Evolutionary conservation across 1,140 invertebrate genomes (phyloP), one percentile per base, ranked within the genome.

Genomic region (Zaprionus kolodkinae): DNA sequence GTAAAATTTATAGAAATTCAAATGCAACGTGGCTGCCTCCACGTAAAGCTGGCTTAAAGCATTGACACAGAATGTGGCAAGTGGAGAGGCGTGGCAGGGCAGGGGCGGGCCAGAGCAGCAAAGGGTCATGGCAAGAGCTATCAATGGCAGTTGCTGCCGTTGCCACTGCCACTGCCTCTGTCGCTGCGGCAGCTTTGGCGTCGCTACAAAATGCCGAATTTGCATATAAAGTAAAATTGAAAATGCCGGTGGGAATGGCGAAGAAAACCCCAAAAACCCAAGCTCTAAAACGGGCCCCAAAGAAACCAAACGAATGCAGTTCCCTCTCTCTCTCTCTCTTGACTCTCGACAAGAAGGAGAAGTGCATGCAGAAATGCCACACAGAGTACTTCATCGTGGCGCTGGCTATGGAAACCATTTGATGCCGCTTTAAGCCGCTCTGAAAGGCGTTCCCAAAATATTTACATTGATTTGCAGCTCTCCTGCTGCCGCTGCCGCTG

Each of bases 161-260:
- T 52, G 76, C 81, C 73, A 17, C 3, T 52, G 76, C 81, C 73
- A 77, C 57, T 72, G 69, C 17, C 17, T 13, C 33, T 62, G 71
- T 59, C 38, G 54, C 33, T 15, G 67, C 67, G 40, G 40, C 54
- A 68, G 35, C 71, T 66, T 62, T 62, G 33, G 65, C 59, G 35
- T 72, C 76, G 83, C 83, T 81, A 84, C 82, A 86, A 86, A 87
- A 87, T 87, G 84, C 84, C 84, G 88, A 88, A 88, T 88, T 88
- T 88, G 84, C 84, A 88, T 88, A 88, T 88, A 88, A 89, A 88
- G 85, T 88, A 89, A 88, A 88, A 88, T 88, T 88, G 83, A 87
- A 87, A 87, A 87, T 88, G 83, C 84, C 80, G 79, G 70, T 82
- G 84, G 79, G 67, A 75, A 76, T 68, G 57, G 69, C 57, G 35